Percentiles rank a stretch among this genome's conserved stretches.
These are phyloP conservation scores for Meiosimyza platycephala DNA, from an alignment of 2,888 invertebrate genomes.

Conservation along the genomic window DNA sequence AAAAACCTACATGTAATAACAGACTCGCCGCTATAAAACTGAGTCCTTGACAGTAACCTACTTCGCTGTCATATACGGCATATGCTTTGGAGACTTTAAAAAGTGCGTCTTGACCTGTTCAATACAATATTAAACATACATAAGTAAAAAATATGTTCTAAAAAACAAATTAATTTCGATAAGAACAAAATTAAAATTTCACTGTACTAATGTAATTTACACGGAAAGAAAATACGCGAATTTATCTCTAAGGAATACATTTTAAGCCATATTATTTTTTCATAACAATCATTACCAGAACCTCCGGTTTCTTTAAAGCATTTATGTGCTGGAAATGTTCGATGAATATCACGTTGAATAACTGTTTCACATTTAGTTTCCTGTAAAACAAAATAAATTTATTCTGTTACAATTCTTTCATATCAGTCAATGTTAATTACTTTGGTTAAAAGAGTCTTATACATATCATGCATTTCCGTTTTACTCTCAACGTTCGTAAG, in stretches of 20 bases:
- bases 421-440: conserved; percentile 68
- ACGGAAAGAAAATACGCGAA: too few relatives aligned
- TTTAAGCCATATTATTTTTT: too few relatives aligned
- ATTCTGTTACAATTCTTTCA: neutral
- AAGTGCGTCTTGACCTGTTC: conserved; percentile 89
- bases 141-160: neutral
- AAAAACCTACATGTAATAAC: conserved; percentile 85
- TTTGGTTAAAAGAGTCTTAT: conserved; percentile 86
- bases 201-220: too few relatives aligned
- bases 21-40: conserved; percentile 98
- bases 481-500: conserved; percentile 89
- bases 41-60: conserved; percentile 98
- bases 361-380: conserved; percentile 95
- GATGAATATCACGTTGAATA: conserved; percentile 95
- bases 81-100: conserved; percentile 97
- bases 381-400: conserved; percentile 68
- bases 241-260: too few relatives aligned
- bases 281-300: conserved; percentile 51
- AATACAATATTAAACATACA: neutral
- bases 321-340: conserved; percentile 99
- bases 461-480: conserved; percentile 89
- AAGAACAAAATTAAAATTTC: neutral
- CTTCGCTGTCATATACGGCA: conserved; percentile 96
- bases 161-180: neutral
- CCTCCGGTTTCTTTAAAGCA: conserved; percentile 97